Evolutionary conservation across 1,140 invertebrate genomes (phyloP).

Genomic region (Tigriopus japonicus): DNA sequence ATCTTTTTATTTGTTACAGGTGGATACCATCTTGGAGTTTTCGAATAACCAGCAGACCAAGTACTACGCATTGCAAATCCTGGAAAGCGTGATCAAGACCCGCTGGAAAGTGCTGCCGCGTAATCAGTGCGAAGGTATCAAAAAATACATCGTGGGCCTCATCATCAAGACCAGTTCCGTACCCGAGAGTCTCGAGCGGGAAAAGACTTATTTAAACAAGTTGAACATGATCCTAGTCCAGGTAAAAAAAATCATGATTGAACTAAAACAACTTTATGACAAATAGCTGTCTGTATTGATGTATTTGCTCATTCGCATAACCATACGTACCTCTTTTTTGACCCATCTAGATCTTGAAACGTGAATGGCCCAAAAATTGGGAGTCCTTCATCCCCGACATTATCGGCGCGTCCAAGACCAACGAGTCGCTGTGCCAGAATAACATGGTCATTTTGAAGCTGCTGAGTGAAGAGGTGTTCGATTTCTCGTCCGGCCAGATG

Average conservation of each 20-base stretch:
- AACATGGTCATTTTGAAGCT: constrained; percentile 97
- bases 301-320: too few species aligned
- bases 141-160: constrained; percentile 94
- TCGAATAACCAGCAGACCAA: constrained; percentile 90
- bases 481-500: constrained; percentile 91
- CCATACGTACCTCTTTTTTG: constrained; percentile 20
- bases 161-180: constrained; percentile 97
- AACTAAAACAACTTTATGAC: not conserved
- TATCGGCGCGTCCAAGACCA: constrained; percentile 94
- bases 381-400: constrained; percentile 97
- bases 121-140: constrained; percentile 43
- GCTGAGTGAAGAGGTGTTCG: constrained; percentile 96
- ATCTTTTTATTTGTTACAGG: constrained; percentile 23
- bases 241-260: constrained; percentile 28
- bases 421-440: constrained; percentile 96
- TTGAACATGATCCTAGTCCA: constrained; percentile 96
- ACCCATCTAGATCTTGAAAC: constrained; percentile 72
- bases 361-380: constrained; percentile 99
- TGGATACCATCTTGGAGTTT: constrained; percentile 96
- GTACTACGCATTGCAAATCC: constrained; percentile 97
- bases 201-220: constrained; percentile 95
- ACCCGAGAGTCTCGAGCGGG: constrained; percentile 62
- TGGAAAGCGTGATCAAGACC: constrained; percentile 97
- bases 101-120: constrained; percentile 72
- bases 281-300: too few species aligned